phyloP scores from a whole-genome alignment of 2,888 invertebrate genomes.

The Pristionchus arcanus region DNA sequence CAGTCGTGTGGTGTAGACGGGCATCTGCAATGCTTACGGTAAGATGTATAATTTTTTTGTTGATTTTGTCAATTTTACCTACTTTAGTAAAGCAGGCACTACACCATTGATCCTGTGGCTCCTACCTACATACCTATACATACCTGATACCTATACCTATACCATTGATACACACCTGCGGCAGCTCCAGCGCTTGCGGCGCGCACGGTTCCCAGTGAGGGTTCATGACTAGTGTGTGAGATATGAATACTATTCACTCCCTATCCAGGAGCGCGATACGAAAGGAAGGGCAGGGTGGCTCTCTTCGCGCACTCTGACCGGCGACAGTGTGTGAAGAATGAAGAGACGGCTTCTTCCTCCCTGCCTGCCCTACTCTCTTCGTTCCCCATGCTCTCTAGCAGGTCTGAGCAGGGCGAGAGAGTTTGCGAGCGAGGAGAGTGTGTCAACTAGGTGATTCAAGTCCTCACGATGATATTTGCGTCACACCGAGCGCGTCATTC shows the following conservation, averaged over 20 bases:
- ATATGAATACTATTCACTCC: too few species aligned
- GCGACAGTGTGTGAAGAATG: not conserved
- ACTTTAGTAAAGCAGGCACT: too few species aligned
- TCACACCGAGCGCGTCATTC: not conserved
- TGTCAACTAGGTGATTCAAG: not conserved
- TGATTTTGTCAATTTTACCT: too few species aligned
- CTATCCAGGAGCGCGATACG: too few species aligned
- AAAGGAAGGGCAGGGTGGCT: not conserved
- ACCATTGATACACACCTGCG: not conserved
- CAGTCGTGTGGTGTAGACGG: slow-evolving; percentile 59
- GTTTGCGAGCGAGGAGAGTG: too few species aligned
- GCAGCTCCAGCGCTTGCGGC: not conserved
- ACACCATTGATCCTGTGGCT: too few species aligned
- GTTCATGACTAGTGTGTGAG: not conserved
- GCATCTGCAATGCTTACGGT: slow-evolving; percentile 14
- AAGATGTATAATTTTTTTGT: too few species aligned
- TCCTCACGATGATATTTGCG: slow-evolving; percentile 20
- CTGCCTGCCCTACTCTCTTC: not conserved
- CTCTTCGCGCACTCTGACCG: not conserved
- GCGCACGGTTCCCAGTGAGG: not conserved
- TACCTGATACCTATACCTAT: too few species aligned
- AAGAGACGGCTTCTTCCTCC: not conserved
- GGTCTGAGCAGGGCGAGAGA: not conserved
- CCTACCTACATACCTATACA: too few species aligned
- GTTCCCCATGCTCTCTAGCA: not conserved